A percentile compares a stretch with the other conserved stretches of the same genome.
phyloP scores from a whole-genome alignment of 2,888 invertebrate genomes.

The Polyploca ridens region DNA sequence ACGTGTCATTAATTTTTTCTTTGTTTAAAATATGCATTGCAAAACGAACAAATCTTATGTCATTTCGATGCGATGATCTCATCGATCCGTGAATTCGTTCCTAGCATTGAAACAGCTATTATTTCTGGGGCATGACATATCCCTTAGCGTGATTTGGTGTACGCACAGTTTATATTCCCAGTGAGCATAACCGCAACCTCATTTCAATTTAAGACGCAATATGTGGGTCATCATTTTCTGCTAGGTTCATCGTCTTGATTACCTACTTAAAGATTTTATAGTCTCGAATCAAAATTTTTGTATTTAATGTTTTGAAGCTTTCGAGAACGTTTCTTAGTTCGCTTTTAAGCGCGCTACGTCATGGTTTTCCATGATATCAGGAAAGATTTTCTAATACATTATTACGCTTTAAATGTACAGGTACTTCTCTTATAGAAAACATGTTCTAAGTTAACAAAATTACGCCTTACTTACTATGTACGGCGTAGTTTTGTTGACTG shows the following conservation, averaged over 20 bases:
- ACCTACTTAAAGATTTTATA: background rate
- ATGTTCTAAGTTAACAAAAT: too few relatives aligned
- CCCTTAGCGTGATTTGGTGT: conserved; percentile 68
- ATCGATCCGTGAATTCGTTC: conserved; percentile 44
- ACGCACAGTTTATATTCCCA: conserved; percentile 50
- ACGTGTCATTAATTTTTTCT: conserved; percentile 25
- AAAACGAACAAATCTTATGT: conserved; percentile 38
- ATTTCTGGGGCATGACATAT: conserved; percentile 78
- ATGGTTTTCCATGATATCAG: too few relatives aligned
- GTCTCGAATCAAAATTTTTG: background rate
- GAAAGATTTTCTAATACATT: too few relatives aligned
- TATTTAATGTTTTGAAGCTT: conserved; percentile 23
- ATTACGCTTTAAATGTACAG: too few relatives aligned
- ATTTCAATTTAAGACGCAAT: conserved; percentile 67
- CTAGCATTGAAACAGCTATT: conserved; percentile 54
- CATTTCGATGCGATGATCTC: conserved; percentile 64
- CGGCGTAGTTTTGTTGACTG: too few relatives aligned
- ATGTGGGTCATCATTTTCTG: conserved; percentile 63
- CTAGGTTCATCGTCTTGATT: background rate
- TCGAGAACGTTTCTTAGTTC: background rate
- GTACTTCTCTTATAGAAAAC: too few relatives aligned
- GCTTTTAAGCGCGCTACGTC: too few relatives aligned
- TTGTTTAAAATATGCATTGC: conserved; percentile 19
- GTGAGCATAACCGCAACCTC: conserved; percentile 63
- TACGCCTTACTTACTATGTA: too few relatives aligned